Percentiles rank a stretch among this genome's conserved stretches.
These are phyloP conservation scores for Xiphophorus couchianus DNA, from an alignment of 2,113 vertebrate species.

Conservation along the genomic window DNA sequence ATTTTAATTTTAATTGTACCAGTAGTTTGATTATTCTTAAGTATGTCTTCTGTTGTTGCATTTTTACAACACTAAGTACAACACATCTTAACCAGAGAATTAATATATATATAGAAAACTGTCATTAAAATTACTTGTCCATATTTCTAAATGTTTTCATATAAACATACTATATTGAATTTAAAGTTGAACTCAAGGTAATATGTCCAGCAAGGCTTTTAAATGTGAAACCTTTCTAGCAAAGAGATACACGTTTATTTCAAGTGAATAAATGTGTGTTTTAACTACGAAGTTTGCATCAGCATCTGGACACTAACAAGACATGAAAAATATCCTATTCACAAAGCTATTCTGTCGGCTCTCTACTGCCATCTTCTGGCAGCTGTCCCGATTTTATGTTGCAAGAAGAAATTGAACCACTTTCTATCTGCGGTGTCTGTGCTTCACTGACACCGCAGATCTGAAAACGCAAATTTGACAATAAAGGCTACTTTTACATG, in stretches of 20 bases:
- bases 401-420: too few relatives aligned
- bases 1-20: not conserved
- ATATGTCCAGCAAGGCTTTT: too few relatives aligned
- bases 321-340: not conserved
- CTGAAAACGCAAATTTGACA: too few relatives aligned
- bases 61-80: too few relatives aligned
- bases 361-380: constrained; percentile 38
- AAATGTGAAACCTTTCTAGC: too few relatives aligned
- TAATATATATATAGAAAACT: not conserved
- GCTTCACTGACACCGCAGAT: too few relatives aligned
- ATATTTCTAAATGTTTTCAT: not conserved
- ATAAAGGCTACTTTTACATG: too few relatives aligned
- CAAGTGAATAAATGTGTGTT: not conserved
- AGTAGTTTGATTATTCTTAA: not conserved
- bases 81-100: too few relatives aligned
- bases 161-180: too few relatives aligned
- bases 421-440: too few relatives aligned
- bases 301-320: not conserved
- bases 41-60: not conserved
- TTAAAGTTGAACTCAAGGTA: too few relatives aligned
- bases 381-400: not conserved
- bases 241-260: not conserved
- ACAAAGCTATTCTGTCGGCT: not conserved
- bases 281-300: not conserved
- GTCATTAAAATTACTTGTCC: not conserved